These are phyloP conservation scores for Brachypteracias leptosomus DNA, from an alignment of 2,113 vertebrate species.

Conservation along the genomic window DNA sequence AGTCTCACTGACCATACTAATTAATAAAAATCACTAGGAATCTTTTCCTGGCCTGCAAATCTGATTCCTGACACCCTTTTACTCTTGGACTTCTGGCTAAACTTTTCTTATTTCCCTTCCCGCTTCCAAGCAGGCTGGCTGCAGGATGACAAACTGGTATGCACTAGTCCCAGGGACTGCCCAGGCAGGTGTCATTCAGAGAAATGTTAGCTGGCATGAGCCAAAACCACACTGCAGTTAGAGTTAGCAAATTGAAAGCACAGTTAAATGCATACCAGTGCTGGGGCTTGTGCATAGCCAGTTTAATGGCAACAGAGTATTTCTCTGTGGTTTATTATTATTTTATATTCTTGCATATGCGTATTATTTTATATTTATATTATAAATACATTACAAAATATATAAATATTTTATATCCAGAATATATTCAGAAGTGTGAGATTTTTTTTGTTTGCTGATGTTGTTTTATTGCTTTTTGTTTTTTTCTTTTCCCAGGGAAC, in stretches of 20 bases:
- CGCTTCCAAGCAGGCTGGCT: neutral
- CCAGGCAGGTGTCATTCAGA: neutral
- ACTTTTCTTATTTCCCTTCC: neutral
- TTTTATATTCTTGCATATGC: neutral
- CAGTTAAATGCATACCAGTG: neutral
- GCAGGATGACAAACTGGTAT: neutral
- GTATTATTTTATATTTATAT: neutral
- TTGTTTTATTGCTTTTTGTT: neutral
- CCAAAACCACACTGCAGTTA: neutral
- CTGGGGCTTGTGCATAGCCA: neutral
- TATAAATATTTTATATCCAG: neutral
- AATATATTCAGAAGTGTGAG: neutral
- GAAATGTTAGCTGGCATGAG: neutral
- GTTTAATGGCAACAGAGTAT: neutral
- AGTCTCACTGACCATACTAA: neutral
- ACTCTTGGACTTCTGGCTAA: neutral
- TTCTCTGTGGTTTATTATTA: neutral
- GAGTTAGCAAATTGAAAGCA: neutral
- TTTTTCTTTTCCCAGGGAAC: slow-evolving; percentile 73
- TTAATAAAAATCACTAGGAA: neutral
- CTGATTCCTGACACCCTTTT: neutral
- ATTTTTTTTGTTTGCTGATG: neutral
- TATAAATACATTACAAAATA: neutral
- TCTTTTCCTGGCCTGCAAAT: neutral
- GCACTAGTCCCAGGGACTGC: neutral